phyloP scores from a whole-genome alignment of 2,888 invertebrate genomes.

The Hirtodrosophila histrioides region DNA sequence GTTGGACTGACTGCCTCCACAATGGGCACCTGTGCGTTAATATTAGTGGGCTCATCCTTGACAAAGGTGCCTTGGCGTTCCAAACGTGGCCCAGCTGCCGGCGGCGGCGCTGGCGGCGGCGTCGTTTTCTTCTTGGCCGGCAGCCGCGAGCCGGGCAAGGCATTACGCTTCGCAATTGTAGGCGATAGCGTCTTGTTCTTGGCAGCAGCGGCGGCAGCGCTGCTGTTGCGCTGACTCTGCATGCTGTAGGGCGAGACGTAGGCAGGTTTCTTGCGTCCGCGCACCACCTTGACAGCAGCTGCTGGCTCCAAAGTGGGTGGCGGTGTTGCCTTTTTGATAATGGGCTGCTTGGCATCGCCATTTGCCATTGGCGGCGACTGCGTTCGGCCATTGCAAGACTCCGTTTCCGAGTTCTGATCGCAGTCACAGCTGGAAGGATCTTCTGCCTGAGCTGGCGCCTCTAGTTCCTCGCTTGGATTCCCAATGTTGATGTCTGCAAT shows the following conservation, averaged over 20 bases:
- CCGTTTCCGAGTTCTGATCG: slow-evolving; percentile 87
- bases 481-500: slow-evolving; percentile 83
- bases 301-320: slow-evolving; percentile 48
- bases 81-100: slow-evolving; percentile 83
- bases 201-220: slow-evolving; percentile 17
- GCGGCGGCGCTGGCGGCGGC: slow-evolving; percentile 11
- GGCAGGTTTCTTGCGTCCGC: slow-evolving; percentile 87
- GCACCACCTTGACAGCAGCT: slow-evolving; percentile 73
- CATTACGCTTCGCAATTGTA: slow-evolving; percentile 48
- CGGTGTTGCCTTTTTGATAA: slow-evolving; percentile 28
- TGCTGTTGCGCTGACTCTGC: slow-evolving; percentile 72
- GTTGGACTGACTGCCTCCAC: slow-evolving; percentile 79
- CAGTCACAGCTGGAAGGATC: slow-evolving; percentile 85
- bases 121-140: slow-evolving; percentile 62
- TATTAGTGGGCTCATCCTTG: slow-evolving; percentile 89
- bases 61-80: slow-evolving; percentile 96
- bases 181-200: slow-evolving; percentile 64
- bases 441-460: slow-evolving; percentile 17
- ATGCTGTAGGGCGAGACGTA: slow-evolving; percentile 88
- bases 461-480: slow-evolving; percentile 52
- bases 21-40: slow-evolving; percentile 81
- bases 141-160: slow-evolving; percentile 45
- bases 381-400: slow-evolving; percentile 84
- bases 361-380: slow-evolving; percentile 26
- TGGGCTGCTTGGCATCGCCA: slow-evolving; percentile 26